Percentiles rank a stretch among this genome's conserved stretches.
These are phyloP conservation scores for Apoderus coryli DNA, from an alignment of 2,888 invertebrate genomes.

Conservation along the genomic window DNA sequence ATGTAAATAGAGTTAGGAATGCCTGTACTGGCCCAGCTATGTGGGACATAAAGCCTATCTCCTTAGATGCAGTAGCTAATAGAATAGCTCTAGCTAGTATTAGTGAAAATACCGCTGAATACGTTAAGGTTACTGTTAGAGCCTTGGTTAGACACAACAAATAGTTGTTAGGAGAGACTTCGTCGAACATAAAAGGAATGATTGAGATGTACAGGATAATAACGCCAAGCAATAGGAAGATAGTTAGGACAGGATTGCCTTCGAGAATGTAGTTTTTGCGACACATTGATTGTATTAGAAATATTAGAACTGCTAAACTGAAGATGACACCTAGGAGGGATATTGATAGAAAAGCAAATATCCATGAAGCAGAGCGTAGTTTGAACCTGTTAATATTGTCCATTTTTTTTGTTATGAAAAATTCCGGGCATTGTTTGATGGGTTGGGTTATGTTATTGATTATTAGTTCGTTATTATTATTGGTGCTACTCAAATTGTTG, in stretches of 20 bases:
- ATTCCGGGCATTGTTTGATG: conserved; percentile 11
- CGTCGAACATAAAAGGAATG: conserved; percentile 36
- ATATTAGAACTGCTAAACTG: conserved; percentile 47
- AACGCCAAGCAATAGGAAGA: conserved; percentile 34
- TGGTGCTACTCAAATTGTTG: conserved; percentile 23
- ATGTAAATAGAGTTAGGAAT: conserved; percentile 47
- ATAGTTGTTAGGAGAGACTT: conserved; percentile 18
- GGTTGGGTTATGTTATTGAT: conserved; percentile 9
- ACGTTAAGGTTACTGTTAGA: conserved; percentile 42
- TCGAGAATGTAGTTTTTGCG: conserved; percentile 49
- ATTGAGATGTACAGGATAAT: conserved; percentile 37
- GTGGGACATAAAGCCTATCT: conserved; percentile 52
- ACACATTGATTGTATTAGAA: conserved; percentile 48
- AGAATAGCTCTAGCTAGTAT: conserved; percentile 49
- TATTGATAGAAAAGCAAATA: conserved; percentile 47
- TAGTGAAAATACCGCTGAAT: conserved; percentile 47
- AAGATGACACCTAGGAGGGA: conserved; percentile 50
- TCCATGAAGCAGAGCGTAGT: conserved; percentile 36
- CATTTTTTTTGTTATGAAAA: conserved; percentile 9
- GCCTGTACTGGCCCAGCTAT: conserved; percentile 55
- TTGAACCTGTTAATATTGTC: conserved; percentile 7
- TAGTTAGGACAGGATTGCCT: conserved; percentile 45
- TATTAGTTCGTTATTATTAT: conserved; percentile 16
- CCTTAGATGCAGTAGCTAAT: conserved; percentile 48
- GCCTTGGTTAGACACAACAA: conserved; percentile 38